Evolutionary conservation across 2,113 vertebrate genomes (phyloP).

Genomic region (Poeciliopsis occidentalis): DNA sequence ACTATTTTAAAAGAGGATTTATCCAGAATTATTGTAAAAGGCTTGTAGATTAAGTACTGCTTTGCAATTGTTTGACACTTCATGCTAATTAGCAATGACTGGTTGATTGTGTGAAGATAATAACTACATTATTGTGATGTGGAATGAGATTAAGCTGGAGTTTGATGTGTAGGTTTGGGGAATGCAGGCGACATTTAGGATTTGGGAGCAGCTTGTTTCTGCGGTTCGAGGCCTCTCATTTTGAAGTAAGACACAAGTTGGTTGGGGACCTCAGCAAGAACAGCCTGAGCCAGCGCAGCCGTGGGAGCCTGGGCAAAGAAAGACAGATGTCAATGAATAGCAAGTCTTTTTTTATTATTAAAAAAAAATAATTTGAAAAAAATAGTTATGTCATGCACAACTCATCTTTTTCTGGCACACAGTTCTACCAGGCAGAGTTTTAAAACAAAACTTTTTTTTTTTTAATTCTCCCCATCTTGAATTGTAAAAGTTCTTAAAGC

Average conservation of each 20-base stretch:
- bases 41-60: constrained; percentile 28
- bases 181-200: constrained; percentile 12
- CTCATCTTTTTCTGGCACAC: too few relatives aligned
- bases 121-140: background rate
- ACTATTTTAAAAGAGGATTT: background rate
- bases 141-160: constrained; percentile 2
- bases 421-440: too few relatives aligned
- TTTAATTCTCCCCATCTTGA: too few relatives aligned
- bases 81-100: constrained; percentile 9
- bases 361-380: too few relatives aligned
- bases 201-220: constrained; percentile 69
- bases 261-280: constrained; percentile 90
- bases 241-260: constrained; percentile 91
- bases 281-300: constrained; percentile 84
- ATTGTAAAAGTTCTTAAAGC: background rate
- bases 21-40: constrained; percentile 20
- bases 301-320: constrained; percentile 80
- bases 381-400: too few relatives aligned
- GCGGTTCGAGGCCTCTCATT: constrained; percentile 80
- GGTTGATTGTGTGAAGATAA: too few relatives aligned
- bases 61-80: constrained; percentile 24
- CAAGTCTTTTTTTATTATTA: too few relatives aligned
- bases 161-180: background rate
- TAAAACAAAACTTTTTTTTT: too few relatives aligned
- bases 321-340: constrained; percentile 23